These are phyloP conservation scores for Meles meles DNA, from an alignment of 2,113 vertebrate species.

Conservation along the genomic window DNA sequence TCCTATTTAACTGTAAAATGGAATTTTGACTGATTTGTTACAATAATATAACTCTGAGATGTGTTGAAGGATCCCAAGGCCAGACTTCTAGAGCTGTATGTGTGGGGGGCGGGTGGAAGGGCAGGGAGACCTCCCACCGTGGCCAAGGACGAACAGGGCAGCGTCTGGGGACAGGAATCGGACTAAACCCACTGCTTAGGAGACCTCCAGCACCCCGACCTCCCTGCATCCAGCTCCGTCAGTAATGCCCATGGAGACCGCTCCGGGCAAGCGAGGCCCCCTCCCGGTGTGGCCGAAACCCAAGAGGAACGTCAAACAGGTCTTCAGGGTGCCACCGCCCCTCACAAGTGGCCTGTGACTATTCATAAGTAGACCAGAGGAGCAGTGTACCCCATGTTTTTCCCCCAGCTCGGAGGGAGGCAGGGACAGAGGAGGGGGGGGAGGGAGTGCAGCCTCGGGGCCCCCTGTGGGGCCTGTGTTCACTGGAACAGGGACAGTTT, in stretches of 20 bases:
- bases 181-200: neutral
- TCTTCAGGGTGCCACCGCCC: neutral
- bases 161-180: neutral
- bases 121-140: neutral
- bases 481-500: rapidly evolving
- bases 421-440: rapidly evolving
- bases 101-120: rapidly evolving
- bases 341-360: rapidly evolving
- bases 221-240: neutral
- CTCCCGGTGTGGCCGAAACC: neutral
- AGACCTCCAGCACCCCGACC: neutral
- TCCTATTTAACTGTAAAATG: conserved; percentile 87
- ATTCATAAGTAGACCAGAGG: neutral
- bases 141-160: neutral
- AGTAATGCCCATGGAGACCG: neutral
- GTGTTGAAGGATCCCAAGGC: conserved; percentile 67
- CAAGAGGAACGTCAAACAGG: neutral
- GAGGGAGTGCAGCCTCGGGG: neutral
- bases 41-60: conserved; percentile 82
- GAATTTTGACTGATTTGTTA: conserved; percentile 82
- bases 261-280: neutral
- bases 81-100: conserved; percentile 21
- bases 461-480: neutral
- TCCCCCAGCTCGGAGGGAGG: neutral
- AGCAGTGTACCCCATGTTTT: rapidly evolving